Base-by-base conservation (phyloP, 2,113 vertebrate species). In the Ellobius talpinus region DNA sequence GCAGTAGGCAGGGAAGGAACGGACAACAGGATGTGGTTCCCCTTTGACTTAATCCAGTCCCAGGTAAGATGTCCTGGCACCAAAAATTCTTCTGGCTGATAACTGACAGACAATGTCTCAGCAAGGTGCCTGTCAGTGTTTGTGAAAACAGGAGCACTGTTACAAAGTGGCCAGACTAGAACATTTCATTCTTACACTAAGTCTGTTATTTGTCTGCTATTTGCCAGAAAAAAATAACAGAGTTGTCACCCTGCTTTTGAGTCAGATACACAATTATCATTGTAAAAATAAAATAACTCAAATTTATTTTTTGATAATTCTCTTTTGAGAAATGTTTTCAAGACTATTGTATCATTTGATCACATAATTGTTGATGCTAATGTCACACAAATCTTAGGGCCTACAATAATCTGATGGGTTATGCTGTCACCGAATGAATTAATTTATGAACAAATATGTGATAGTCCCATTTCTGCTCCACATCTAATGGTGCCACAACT, bases 251-350 rank as follows among this genome's bases (percentile, higher is more conserved):
- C 24, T 73, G 45, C 14, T 82, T 95, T 94, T 61, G 45, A 13
- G 45, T 76, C 8, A 84, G 5, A 91, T 26, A 70, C 23, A 73
- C 65, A 95, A 65, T 36, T 81, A 76, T 72, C 29, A 91, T 14
- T 63, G 16, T 70, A 76, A 81, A 82, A 97, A 74, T 89, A 93
- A 95, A 96, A 87, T 68, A 87, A 0, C 3, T 66, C 11, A 47
- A 74, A 78, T 21, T 79, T 26, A 85, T 58, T 76, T 89, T 87
- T 93, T 88, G n/a, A 76, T 92, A 91, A 95, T 68, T 58, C 55
- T 76, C 39, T 87, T 85, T 61, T 21, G 70, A 87, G 55, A 6
- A 87, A 74, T 84, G 31, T 79, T 94, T 90, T 97, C 9, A 88
- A 92, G 61, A 87, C 11, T 47, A 84, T 68, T 95, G 1, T 17